Base-by-base conservation (phyloP, 30 jellyfish, hydroid and myxozoan genomes). In the Aurelia sp. region DNA sequence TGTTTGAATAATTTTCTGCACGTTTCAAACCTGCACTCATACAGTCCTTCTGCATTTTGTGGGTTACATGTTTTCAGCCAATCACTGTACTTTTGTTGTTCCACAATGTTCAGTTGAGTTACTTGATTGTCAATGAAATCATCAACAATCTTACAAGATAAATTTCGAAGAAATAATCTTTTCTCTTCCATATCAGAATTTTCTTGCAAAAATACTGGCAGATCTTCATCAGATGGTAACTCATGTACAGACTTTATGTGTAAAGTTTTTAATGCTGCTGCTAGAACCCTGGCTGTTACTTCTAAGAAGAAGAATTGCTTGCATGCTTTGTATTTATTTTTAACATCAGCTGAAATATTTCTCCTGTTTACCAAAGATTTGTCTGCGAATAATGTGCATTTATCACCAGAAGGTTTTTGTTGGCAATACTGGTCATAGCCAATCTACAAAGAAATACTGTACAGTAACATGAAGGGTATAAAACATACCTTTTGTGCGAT, bases 201-300 rank as follows among this genome's bases (percentile, higher is more conserved):
- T 51, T 41, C 31, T 24, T 40, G n/a, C 83, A 72, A 31, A 22
- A 35, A 65, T 35, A 67, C 41, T 35, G 83, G 67, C 58, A 72
- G 50, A 13, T 35, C 50, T 13, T 72, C 83, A 72, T 17, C 31
- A 21, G 83, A 12, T 72, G 83, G 81, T 35, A 48, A 35, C 31
- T 72, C 83, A 35, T 67, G 31, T 44, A 72, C 41, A 72, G 83
- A 72, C 50, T 72, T 72, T 38, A 72, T 72, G 16, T 44, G 41
- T 72, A 72, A 72, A 38, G 50, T 67, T 33, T 72, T 27, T 33
- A 72, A 35, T 47, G 83, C 83, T 33, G 83, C 83, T 72, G 83
- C 83, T 67, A 72, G 50, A 72, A 72, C 50, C 50, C 83, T 72
- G 41, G 83, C 83, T 44, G 41, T 67, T 19, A 72, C 67, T 51